Conservation (phyloP, 2,797 vertebrate species). For the Spinibarbus caldwelli region DNA sequence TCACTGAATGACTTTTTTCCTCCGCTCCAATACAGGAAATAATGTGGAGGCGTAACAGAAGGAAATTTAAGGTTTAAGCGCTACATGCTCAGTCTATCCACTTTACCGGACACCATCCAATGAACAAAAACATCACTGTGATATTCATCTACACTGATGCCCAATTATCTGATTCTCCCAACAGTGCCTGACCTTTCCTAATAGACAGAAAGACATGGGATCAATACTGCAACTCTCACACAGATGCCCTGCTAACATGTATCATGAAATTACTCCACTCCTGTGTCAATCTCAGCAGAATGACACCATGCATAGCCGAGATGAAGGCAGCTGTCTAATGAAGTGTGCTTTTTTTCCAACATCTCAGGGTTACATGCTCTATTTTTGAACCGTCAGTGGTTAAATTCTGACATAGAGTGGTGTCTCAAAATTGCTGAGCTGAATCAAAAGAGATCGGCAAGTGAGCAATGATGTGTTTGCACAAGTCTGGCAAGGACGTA, state of each 20-base stretch:
- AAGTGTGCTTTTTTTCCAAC: slow-evolving; percentile 6
- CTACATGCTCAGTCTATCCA: slow-evolving; percentile 8
- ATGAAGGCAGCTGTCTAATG: slow-evolving; percentile 17
- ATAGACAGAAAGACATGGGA: slow-evolving; percentile 44
- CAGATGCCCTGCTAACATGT: slow-evolving; percentile 13
- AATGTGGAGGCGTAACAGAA: slow-evolving; percentile 1
- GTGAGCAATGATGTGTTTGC: slow-evolving; percentile 17
- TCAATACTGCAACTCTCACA: slow-evolving; percentile 49
- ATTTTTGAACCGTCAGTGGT: neutral
- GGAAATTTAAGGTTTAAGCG: slow-evolving; percentile 11
- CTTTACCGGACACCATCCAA: slow-evolving; percentile 11
- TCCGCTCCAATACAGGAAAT: slow-evolving; percentile 5
- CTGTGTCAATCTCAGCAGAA: slow-evolving; percentile 1
- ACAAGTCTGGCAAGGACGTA: neutral
- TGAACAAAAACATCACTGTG: slow-evolving; percentile 45
- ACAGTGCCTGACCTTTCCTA: slow-evolving; percentile 59
- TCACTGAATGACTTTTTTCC: neutral
- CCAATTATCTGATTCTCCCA: slow-evolving; percentile 57
- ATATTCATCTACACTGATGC: slow-evolving; percentile 45
- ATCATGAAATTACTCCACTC: slow-evolving; percentile 16
- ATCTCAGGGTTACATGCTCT: slow-evolving; percentile 2
- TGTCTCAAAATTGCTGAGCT: neutral
- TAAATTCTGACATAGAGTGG: neutral
- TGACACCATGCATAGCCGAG: neutral
- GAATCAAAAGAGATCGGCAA: neutral